A percentile compares a stretch with the other conserved stretches of the same genome.
phyloP scores from a whole-genome alignment of 2,888 invertebrate genomes.

The Hyles lineata region DNA sequence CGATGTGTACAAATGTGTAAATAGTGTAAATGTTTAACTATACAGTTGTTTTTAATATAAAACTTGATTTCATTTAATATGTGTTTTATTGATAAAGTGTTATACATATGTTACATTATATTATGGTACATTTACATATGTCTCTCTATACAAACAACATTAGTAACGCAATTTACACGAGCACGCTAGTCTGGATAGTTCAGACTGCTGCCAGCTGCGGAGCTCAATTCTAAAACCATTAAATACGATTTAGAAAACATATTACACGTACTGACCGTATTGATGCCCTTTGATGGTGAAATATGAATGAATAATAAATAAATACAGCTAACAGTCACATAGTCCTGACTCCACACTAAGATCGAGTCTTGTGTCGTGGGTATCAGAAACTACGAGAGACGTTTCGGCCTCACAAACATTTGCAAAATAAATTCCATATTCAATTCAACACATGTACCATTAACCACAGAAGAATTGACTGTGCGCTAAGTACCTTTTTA shows the following conservation, averaged over 20 bases:
- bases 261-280: too few relatives aligned
- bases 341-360: too few relatives aligned
- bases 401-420: too few relatives aligned
- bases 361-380: too few relatives aligned
- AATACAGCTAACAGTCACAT: too few relatives aligned
- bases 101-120: constrained; percentile 72
- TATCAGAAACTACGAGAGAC: too few relatives aligned
- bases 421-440: too few relatives aligned
- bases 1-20: constrained; percentile 74
- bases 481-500: too few relatives aligned
- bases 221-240: neutral
- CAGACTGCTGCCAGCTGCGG: neutral
- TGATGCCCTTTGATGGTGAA: too few relatives aligned
- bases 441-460: too few relatives aligned
- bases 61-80: constrained; percentile 58
- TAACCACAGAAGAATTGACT: too few relatives aligned
- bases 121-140: constrained; percentile 64
- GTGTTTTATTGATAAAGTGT: constrained; percentile 69
- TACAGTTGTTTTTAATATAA: constrained; percentile 75
- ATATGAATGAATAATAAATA: too few relatives aligned
- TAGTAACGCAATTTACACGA: constrained; percentile 12
- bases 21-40: constrained; percentile 75
- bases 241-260: neutral
- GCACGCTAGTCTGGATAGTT: neutral
- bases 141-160: constrained; percentile 73